Evolutionary conservation across 1,140 invertebrate genomes (phyloP).

Genomic region (Macrobrachium rosenbergii): DNA sequence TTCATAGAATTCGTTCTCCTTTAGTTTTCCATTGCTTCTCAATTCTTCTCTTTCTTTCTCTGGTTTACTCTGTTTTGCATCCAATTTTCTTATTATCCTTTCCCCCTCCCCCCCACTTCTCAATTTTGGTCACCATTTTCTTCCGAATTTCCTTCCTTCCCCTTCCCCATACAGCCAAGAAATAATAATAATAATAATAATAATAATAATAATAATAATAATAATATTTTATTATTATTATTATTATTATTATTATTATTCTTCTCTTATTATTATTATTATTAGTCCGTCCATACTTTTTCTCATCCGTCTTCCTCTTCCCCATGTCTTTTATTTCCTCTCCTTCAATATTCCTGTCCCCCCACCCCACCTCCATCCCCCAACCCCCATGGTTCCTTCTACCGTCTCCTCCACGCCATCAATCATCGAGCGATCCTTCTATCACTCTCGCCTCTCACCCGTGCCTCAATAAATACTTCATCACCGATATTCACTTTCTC

Average conservation of each 20-base stretch:
- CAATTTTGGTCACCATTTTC: background rate
- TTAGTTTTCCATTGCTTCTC: background rate
- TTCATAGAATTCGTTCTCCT: background rate
- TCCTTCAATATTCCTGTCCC: background rate
- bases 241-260: too few relatives aligned
- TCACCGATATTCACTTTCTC: too few relatives aligned
- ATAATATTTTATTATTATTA: too few relatives aligned
- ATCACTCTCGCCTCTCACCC: too few relatives aligned
- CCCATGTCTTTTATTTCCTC: conserved; percentile 8
- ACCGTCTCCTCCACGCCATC: background rate
- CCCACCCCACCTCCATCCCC: background rate
- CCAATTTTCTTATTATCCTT: too few relatives aligned
- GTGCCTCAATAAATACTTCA: too few relatives aligned
- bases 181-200: background rate
- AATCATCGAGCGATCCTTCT: background rate
- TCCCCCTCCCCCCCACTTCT: background rate
- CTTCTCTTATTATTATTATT: background rate
- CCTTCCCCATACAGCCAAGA: background rate
- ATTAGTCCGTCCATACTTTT: background rate
- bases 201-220: background rate
- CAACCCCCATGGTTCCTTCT: background rate
- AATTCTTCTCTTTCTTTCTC: background rate
- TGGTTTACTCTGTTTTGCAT: background rate
- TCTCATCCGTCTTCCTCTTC: too few relatives aligned
- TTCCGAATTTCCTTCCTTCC: background rate